Evolutionary conservation across 2,113 vertebrate genomes (phyloP).

Genomic region (Pavo muticus): DNA sequence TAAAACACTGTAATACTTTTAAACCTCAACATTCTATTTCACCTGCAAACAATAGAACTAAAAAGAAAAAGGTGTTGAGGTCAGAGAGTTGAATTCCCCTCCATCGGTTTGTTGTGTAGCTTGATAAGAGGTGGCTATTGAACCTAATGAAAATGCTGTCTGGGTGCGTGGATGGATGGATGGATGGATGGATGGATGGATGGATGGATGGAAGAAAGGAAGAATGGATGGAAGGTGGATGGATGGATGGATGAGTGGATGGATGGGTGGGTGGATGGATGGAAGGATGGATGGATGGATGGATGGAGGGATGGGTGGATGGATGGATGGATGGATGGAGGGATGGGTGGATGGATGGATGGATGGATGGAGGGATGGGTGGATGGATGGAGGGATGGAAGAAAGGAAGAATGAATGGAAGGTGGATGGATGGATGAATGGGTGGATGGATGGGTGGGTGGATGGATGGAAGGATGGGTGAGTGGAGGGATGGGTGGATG

Average conservation of each 20-base stretch:
- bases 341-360: neutral
- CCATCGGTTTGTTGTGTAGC: neutral
- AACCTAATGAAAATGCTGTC: neutral
- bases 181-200: neutral
- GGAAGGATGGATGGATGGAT: too few relatives aligned
- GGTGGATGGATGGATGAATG: too few relatives aligned
- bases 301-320: too few relatives aligned
- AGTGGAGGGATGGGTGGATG: neutral
- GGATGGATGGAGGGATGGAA: neutral
- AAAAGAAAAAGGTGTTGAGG: neutral
- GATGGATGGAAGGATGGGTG: too few relatives aligned
- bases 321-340: neutral
- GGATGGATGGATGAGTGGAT: too few relatives aligned
- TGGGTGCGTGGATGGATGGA: neutral
- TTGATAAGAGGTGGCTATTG: neutral
- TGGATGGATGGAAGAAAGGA: too few relatives aligned
- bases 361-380: neutral
- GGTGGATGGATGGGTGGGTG: too few relatives aligned
- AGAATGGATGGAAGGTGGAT: too few relatives aligned
- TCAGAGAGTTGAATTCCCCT: neutral
- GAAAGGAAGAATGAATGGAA: neutral
- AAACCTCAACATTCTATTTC: neutral
- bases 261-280: too few relatives aligned
- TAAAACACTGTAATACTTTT: fast-evolving
- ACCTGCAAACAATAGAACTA: neutral